phyloP scores from a whole-genome alignment of 2,888 invertebrate species.

The Pherbina coryleti region DNA sequence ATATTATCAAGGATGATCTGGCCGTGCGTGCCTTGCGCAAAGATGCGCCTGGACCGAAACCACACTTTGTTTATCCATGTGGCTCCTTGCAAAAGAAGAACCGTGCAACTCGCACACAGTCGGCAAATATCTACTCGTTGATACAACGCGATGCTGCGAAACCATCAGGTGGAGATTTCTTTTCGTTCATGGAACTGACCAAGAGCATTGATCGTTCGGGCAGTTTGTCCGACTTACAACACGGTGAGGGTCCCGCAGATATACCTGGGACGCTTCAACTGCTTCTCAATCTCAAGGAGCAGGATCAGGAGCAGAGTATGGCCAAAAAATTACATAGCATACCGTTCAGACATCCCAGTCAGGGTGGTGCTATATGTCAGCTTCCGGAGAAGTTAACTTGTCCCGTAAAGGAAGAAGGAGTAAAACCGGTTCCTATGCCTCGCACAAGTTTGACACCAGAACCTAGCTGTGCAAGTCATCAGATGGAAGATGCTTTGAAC shows the following conservation, averaged over 20 bases:
- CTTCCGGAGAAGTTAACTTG: conserved; percentile 61
- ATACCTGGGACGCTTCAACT: conserved; percentile 63
- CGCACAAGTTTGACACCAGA: conserved; percentile 70
- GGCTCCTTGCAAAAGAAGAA: conserved; percentile 78
- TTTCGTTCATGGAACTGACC: conserved; percentile 73
- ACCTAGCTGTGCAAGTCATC: conserved; percentile 66
- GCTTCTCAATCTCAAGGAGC: conserved; percentile 62
- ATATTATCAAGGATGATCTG: conserved; percentile 87
- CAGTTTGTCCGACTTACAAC: conserved; percentile 74
- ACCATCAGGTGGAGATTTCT: conserved; percentile 70
- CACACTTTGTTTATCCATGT: conserved; percentile 62
- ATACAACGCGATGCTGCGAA: conserved; percentile 75
- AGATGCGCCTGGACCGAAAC: conserved; percentile 72
- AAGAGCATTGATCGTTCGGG: conserved; percentile 74
- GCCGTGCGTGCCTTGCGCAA: conserved; percentile 88
- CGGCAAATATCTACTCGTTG: conserved; percentile 85
- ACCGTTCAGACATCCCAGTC: conserved; percentile 67
- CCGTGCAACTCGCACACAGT: conserved; percentile 84
- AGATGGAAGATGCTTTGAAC: conserved; percentile 79
- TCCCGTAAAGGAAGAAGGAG: conserved; percentile 56
- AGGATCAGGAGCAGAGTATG: conserved; percentile 56
- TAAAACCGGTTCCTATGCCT: conserved; percentile 73
- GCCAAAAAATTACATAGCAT: conserved; percentile 49
- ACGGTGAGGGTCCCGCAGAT: conserved; percentile 54
- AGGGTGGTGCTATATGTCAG: conserved; percentile 66